Conservation (phyloP, 1,140 invertebrate species). For the Drosophila lini region DNA sequence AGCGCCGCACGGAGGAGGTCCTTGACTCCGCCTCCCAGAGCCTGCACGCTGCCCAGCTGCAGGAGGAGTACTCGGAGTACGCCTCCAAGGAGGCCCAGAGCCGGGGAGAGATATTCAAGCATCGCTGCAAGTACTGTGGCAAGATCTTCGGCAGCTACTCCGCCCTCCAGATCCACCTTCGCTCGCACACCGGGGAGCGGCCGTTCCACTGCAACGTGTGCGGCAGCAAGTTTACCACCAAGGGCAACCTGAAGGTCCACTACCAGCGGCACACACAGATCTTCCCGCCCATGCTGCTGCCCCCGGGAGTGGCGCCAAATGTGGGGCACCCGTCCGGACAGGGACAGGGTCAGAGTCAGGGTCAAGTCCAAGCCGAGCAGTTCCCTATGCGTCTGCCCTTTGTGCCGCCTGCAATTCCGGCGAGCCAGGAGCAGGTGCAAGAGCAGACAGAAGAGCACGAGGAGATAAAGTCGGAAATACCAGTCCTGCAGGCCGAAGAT, state of each 20-base stretch:
- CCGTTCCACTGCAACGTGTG: constrained; percentile 99
- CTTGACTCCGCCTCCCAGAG: constrained; percentile 96
- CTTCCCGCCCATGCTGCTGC: constrained; percentile 89
- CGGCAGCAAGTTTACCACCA: constrained; percentile 98
- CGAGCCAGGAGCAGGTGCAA: constrained; percentile 10
- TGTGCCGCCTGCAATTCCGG: constrained; percentile 37
- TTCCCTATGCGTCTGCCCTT: constrained; percentile 66
- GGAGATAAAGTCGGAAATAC: constrained; percentile 15
- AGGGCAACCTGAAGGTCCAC: constrained; percentile 98
- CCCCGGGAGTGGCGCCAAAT: constrained; percentile 82
- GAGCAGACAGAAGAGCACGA: constrained; percentile 9
- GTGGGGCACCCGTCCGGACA: not conserved
- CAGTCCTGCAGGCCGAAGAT: constrained; percentile 58
- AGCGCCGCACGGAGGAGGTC: constrained; percentile 95
- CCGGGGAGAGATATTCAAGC: constrained; percentile 95
- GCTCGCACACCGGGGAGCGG: constrained; percentile 97
- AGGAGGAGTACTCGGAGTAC: constrained; percentile 92
- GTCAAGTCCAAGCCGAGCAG: constrained; percentile 20
- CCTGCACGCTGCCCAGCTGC: constrained; percentile 92
- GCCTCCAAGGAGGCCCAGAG: constrained; percentile 85
- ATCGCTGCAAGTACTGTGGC: constrained; percentile 98
- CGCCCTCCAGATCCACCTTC: constrained; percentile 97
- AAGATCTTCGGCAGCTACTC: constrained; percentile 99
- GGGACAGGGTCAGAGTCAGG: constrained; percentile 6
- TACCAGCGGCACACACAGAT: constrained; percentile 97